Percentiles rank a stretch among this genome's conserved stretches.
phyloP scores from a whole-genome alignment of 53 echinoderm and acorn worm species.

The Mesocentrotus franciscanus region DNA sequence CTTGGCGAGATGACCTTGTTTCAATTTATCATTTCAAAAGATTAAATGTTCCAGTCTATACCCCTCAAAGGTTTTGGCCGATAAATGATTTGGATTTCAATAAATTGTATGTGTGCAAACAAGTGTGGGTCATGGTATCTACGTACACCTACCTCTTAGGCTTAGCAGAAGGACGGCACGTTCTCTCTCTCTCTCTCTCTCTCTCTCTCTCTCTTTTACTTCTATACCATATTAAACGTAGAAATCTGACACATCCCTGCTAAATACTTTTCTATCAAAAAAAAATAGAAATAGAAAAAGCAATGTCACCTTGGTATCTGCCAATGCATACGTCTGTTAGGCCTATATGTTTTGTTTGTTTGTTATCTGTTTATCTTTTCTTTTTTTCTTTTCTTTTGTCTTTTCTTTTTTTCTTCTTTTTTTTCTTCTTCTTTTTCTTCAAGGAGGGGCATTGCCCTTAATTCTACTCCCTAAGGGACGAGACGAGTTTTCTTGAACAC shows the following conservation, averaged over 20 bases:
- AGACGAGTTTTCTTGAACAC: no score
- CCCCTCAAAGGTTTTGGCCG: background rate
- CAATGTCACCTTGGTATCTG: no score
- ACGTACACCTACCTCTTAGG: background rate
- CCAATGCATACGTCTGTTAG: background rate
- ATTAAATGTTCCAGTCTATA: background rate
- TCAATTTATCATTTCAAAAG: conserved; percentile 17
- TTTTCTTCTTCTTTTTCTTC: no score
- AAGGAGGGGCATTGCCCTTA: no score
- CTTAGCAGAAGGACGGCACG: background rate
- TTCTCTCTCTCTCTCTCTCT: background rate
- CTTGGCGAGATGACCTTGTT: conserved; percentile 14
- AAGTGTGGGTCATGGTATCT: background rate
- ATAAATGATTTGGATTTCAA: conserved; percentile 5
- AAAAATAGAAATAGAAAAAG: background rate
- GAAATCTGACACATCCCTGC: background rate
- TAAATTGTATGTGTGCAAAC: background rate
- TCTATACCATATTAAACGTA: background rate
- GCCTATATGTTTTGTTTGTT: no score
- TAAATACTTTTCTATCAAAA: background rate
- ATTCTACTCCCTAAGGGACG: no score
- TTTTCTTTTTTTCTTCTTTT: no score
- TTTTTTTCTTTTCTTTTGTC: no score
- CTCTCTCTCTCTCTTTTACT: background rate
- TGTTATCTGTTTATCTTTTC: no score